Evolutionary conservation across 30 jellyfish, hydroid and myxozoan genomes (phyloP), one percentile per base, ranked within the genome.

Genomic region (Chrysaora quinquecirrha): DNA sequence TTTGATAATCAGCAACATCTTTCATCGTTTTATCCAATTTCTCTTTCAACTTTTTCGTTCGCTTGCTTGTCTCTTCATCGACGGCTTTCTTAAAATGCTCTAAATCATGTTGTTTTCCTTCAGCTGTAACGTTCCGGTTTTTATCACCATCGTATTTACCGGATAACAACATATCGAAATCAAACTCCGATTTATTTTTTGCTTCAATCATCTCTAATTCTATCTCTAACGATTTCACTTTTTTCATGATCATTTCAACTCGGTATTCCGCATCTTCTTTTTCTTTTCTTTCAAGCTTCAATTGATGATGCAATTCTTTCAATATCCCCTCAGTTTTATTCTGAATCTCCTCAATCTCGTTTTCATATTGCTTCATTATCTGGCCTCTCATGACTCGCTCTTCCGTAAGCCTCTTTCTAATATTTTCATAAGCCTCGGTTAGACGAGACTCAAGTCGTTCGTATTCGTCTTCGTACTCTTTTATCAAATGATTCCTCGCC

Each of bases 351-450:
- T 82, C 92, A 22, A 82, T 82, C 64, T 82, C 92, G 25, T 24
- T 21, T 69, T 82, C 92, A 27, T 82, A 82, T 47, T 82, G 92
- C 80, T 49, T 69, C 85, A 82, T 68, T 14, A 82, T 82, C 77
- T 82, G 76, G 1, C 80, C 85, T 30, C 92, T 21, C 76, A 82
- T 54, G 9, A 49, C 76, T 60, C 85, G 68, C 73, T 82, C 92
- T 69, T 82, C 92, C 78, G 28, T 69, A 73, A 82, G 80, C 84
- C 92, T 82, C 79, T 70, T 82, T 82, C 92, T 68, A 43, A 82
- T 82, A 75, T 29, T 71, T 33, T 82, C 92, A 54, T 82, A 70
- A 32, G 92, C 92, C 75, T 68, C 92, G 38, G 85, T 68, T 63
- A 82, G 72, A 29, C 92, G 92, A 69, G 22, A 20, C 73, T 82